Evolutionary conservation across 2,113 vertebrate species (phyloP), one percentile per base, ranked within the genome.

Genomic region (Eptesicus fuscus): DNA sequence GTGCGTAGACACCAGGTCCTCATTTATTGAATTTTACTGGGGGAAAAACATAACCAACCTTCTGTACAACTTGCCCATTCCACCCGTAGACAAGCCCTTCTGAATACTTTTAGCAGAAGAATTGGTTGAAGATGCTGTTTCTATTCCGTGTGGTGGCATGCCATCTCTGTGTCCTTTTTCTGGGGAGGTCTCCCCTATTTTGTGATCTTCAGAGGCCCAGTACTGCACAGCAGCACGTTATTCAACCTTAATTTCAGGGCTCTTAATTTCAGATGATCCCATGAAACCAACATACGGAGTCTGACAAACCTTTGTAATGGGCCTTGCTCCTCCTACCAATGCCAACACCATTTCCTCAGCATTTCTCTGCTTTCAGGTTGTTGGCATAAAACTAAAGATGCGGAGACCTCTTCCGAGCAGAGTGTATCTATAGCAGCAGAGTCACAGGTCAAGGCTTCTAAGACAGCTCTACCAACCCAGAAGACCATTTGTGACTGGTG

Each of bases 331-430:
- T 40, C 4, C 30, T 10, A 51, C 23, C 11, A 5, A 35, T 18
- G 69, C n/a, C 20, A 53, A 13, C 23, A 23, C 59, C 16, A 13
- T 82, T 76, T 87, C n/a, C 32, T 91, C 9, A 40, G 56, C 25
- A 44, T 84, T 59, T 91, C 51, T 93, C 42, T 91, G 65, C 47
- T 95, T 93, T 91, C 73, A 93, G 88, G 78, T 76, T 63, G 20
- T 49, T 63, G 28, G 23, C 65, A 63, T 83, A 53, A 59, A 37
- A 40, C 1, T 3, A 47, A 71, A 37, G 11, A 47, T 74, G 83
- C 91, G 59, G 53, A 37, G 18, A 7, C 56, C 49, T 42, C 51
- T 65, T 78, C 51, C 61, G 78, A 88, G 40, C 76, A 32, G 4
- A 65, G 4, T 18, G 6, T 42, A 0, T 83, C 71, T 84, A 1